These are phyloP conservation scores for Lasioglossum leucozonium DNA, from an alignment of 2,888 invertebrate genomes.

Conservation along the genomic window DNA sequence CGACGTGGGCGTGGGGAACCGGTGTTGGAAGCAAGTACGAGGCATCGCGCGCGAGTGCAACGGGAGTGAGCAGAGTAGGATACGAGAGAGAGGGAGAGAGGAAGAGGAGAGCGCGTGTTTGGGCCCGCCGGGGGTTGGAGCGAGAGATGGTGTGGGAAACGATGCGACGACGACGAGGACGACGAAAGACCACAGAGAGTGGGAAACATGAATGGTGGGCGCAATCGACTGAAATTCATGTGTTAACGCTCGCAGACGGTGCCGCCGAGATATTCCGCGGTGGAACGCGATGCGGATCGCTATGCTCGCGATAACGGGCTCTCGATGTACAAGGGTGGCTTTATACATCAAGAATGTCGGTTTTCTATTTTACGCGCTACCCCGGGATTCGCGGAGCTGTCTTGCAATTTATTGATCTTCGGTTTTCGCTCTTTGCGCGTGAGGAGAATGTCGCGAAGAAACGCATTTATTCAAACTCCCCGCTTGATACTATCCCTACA, in stretches of 20 bases:
- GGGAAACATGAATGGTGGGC: conserved; percentile 49
- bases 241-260: conserved; percentile 50
- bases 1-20: conserved; percentile 29
- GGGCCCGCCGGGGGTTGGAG: neutral
- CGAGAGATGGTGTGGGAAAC: conserved; percentile 1
- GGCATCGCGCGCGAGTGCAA: conserved; percentile 52
- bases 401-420: neutral
- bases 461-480: too few species aligned
- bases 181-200: conserved; percentile 16
- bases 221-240: conserved; percentile 54
- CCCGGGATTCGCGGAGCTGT: neutral
- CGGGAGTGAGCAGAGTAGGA: conserved; percentile 68
- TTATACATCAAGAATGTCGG: neutral
- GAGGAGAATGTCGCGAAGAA: neutral
- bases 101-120: neutral
- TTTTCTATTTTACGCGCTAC: neutral
- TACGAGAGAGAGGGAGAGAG: neutral
- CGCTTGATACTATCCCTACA: too few species aligned
- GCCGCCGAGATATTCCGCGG: conserved; percentile 45
- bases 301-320: conserved; percentile 43
- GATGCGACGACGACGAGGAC: neutral
- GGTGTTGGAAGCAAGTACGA: conserved; percentile 43
- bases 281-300: conserved; percentile 16
- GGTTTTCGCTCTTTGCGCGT: neutral
- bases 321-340: neutral